Conservation (phyloP, 2,113 vertebrate genomes). For the Trichomycterus rosablanca region DNA sequence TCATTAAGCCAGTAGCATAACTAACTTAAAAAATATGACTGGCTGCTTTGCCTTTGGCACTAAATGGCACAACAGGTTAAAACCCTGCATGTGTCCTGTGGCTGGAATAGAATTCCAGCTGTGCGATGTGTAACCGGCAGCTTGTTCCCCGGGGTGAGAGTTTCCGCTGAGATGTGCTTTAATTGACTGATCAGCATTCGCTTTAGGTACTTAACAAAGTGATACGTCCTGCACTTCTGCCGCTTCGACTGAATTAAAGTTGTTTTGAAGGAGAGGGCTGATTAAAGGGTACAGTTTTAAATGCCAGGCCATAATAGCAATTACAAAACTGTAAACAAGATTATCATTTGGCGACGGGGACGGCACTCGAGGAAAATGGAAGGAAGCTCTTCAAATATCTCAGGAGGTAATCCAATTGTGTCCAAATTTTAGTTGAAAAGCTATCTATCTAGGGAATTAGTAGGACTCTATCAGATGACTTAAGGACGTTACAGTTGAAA, state of each 20-base stretch:
- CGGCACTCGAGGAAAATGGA: slow-evolving; percentile 7
- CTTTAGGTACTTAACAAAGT: not conserved
- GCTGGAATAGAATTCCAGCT: slow-evolving; percentile 10
- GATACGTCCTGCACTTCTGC: not conserved
- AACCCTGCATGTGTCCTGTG: slow-evolving; percentile 12
- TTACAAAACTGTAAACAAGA: slow-evolving; percentile 49
- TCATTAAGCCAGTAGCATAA: not conserved
- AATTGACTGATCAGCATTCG: slow-evolving; percentile 4
- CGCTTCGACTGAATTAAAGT: not conserved
- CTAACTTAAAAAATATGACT: not conserved
- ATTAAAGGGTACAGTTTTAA: slow-evolving; percentile 3
- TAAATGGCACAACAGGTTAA: not conserved
- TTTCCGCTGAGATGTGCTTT: not conserved
- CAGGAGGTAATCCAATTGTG: slow-evolving; percentile 46
- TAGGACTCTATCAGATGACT: slow-evolving; percentile 58
- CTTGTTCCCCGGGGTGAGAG: not conserved
- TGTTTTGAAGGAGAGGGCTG: not conserved
- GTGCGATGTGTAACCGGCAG: slow-evolving; percentile 7
- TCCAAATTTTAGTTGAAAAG: slow-evolving; percentile 44
- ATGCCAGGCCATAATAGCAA: slow-evolving; percentile 33
- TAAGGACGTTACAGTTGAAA: slow-evolving; percentile 55
- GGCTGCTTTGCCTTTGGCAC: not conserved
- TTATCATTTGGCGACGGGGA: slow-evolving; percentile 38
- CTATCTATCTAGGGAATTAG: slow-evolving; percentile 26
- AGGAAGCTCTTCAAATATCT: slow-evolving; percentile 36